These are phyloP conservation scores for Paratrypauchen microcephalus DNA, from an alignment of 2,797 vertebrate species.

Conservation along the genomic window DNA sequence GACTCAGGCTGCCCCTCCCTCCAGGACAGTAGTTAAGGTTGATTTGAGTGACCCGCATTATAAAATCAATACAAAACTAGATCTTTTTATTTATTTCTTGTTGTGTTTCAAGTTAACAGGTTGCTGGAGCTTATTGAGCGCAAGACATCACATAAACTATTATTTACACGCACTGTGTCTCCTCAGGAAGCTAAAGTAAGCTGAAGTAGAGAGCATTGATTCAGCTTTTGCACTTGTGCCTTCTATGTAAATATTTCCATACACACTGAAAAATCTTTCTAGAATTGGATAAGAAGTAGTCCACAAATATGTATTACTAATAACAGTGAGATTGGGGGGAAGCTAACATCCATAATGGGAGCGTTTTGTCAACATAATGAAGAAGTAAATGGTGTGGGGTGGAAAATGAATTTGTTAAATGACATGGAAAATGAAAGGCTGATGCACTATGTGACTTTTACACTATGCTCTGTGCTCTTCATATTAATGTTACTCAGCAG, in stretches of 20 bases:
- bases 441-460: conserved; percentile 55
- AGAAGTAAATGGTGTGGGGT: conserved; percentile 74
- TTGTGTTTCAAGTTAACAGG: conserved; percentile 15
- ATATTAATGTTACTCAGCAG: conserved; percentile 10
- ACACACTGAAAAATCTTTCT: not conserved
- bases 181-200: conserved; percentile 22
- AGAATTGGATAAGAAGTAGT: not conserved
- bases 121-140: conserved; percentile 1
- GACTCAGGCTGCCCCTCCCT: conserved; percentile 9
- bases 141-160: conserved; percentile 20
- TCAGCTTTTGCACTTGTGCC: not conserved
- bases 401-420: conserved; percentile 74
- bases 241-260: conserved; percentile 4
- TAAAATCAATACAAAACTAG: conserved; percentile 33
- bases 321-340: conserved; percentile 58
- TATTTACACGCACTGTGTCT: conserved; percentile 15
- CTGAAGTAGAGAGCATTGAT: conserved; percentile 14
- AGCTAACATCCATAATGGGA: conserved; percentile 65
- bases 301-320: conserved; percentile 12
- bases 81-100: conserved; percentile 8
- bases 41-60: conserved; percentile 18
- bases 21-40: conserved; percentile 9
- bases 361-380: conserved; percentile 78
- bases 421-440: conserved; percentile 77
- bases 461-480: conserved; percentile 7